Evolutionary conservation across 2,797 vertebrate species (phyloP).

Genomic region (Gallinago stenura): DNA sequence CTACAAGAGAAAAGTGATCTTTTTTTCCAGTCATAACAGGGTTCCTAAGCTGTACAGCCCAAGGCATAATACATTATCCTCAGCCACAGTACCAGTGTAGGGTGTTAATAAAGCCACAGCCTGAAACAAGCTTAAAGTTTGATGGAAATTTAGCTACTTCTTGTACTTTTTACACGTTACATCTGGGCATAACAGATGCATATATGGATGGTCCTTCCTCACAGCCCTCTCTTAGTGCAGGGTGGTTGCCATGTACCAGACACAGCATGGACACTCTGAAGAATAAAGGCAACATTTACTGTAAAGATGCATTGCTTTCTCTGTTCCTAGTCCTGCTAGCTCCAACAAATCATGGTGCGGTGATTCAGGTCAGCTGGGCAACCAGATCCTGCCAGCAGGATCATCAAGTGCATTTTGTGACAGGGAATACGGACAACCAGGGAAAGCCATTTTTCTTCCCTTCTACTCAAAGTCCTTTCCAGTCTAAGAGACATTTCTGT

Average conservation of each 20-base stretch:
- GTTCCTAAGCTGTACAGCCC: neutral
- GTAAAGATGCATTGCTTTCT: neutral
- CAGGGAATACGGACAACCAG: no score
- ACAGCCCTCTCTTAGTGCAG: neutral
- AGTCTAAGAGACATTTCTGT: neutral
- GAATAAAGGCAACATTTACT: neutral
- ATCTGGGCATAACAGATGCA: rapidly evolving
- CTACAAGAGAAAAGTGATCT: neutral
- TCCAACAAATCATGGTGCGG: neutral
- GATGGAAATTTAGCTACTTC: neutral
- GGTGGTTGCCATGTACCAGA: neutral
- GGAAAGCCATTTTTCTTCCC: neutral
- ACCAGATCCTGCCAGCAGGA: rapidly evolving
- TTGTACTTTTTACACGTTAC: neutral
- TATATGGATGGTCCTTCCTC: neutral
- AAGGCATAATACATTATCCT: neutral
- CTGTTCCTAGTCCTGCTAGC: neutral
- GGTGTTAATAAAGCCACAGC: neutral
- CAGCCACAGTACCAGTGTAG: neutral
- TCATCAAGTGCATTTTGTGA: rapidly evolving
- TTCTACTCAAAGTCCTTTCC: neutral
- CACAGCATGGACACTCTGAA: neutral
- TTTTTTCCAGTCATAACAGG: neutral
- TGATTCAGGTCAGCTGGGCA: neutral
- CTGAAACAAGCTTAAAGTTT: neutral